Conservation (phyloP, 1,140 invertebrate genomes). For the Bombyx mandarina region DNA sequence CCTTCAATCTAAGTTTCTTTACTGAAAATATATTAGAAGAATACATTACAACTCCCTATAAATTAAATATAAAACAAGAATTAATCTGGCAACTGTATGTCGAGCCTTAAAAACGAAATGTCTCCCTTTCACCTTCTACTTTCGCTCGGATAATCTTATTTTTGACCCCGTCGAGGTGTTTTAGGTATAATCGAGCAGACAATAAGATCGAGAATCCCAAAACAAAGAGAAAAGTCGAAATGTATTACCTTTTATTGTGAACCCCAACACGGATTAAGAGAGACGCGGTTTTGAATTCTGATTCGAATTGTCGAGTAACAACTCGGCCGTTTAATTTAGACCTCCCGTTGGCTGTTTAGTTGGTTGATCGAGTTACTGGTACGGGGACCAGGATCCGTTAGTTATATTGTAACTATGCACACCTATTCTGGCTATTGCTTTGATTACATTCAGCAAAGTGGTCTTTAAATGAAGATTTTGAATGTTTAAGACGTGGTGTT, state of each 20-base stretch:
- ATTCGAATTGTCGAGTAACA: constrained; percentile 58
- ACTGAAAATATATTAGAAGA: too few relatives aligned
- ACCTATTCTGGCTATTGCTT: constrained; percentile 59
- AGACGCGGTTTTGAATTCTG: constrained; percentile 70
- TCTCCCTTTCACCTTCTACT: constrained; percentile 70
- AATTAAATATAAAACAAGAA: background rate
- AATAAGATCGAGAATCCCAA: constrained; percentile 39
- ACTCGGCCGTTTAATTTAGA: constrained; percentile 53
- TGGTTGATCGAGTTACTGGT: constrained; percentile 20
- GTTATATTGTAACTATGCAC: constrained; percentile 44
- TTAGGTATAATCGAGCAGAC: constrained; percentile 22
- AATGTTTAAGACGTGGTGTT: constrained; percentile 36
- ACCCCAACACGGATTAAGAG: constrained; percentile 69
- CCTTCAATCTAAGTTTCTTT: too few relatives aligned
- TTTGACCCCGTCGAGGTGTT: constrained; percentile 34
- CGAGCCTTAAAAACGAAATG: constrained; percentile 48
- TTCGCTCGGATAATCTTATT: constrained; percentile 70
- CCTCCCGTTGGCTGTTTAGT: constrained; percentile 42
- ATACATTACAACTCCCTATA: too few relatives aligned
- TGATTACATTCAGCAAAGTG: constrained; percentile 55
- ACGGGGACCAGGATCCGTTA: constrained; percentile 20
- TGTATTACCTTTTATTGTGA: constrained; percentile 71
- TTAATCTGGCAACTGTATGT: constrained; percentile 16
- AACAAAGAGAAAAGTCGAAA: constrained; percentile 49
- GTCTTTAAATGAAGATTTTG: constrained; percentile 53